Percentiles rank a stretch among this genome's conserved stretches.
phyloP scores from a whole-genome alignment of 2,888 invertebrate genomes.

The Morinoia aosen region DNA sequence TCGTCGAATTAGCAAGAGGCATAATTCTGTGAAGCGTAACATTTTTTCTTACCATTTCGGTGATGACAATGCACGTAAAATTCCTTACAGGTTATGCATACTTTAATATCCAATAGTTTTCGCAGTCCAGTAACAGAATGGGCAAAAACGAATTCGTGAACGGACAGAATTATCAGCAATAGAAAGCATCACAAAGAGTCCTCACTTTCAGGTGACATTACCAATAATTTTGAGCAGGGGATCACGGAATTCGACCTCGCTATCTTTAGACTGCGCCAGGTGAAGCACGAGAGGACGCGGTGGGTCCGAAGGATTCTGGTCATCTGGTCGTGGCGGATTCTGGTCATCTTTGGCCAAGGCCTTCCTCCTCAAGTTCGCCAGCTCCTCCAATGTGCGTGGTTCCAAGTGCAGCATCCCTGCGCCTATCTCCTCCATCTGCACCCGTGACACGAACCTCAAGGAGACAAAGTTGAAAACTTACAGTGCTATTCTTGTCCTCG shows the following conservation, averaged over 20 bases:
- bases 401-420: not conserved
- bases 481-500: no score
- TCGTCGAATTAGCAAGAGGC: no score
- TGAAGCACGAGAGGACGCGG: not conserved
- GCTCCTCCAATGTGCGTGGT: not conserved
- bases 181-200: no score
- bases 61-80: no score
- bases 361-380: not conserved
- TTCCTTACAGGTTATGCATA: no score
- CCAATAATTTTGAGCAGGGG: not conserved
- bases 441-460: not conserved
- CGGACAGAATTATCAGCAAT: no score
- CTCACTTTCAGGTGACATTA: not conserved
- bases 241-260: not conserved
- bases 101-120: no score
- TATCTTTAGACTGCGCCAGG: not conserved
- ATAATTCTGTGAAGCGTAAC: no score
- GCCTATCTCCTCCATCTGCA: not conserved
- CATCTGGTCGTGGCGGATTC: not conserved
- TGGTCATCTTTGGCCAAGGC: not conserved
- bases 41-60: no score
- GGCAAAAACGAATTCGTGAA: no score
- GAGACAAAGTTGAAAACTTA: no score
- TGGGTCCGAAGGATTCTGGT: not conserved
- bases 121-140: no score